Evolutionary conservation across 2,113 vertebrate species (phyloP).

Genomic region (Phyllostomus discolor): DNA sequence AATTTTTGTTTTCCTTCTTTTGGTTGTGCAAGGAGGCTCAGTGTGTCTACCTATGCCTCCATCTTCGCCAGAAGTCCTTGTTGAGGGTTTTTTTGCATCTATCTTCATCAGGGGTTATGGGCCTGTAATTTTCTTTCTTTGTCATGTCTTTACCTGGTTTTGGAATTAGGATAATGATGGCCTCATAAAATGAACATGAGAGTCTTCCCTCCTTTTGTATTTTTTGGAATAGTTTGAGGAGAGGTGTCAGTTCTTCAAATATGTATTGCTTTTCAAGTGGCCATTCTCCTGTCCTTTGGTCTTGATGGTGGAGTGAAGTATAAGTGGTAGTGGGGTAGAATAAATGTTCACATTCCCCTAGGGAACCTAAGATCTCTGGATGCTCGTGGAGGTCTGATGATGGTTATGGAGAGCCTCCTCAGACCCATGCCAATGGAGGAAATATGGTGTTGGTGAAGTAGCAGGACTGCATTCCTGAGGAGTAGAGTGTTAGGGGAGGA

Average conservation of each 20-base stretch:
- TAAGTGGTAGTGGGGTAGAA: slow-evolving; percentile 46
- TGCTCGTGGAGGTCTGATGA: slow-evolving; percentile 77
- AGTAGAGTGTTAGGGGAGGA: not conserved
- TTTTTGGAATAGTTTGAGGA: too few species aligned
- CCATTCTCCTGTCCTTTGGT: slow-evolving; percentile 90
- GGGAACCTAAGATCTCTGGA: slow-evolving; percentile 85
- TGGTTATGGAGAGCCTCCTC: not conserved
- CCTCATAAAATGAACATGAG: too few species aligned
- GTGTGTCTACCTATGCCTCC: too few species aligned
- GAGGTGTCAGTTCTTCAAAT: not conserved
- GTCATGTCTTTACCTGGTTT: too few species aligned
- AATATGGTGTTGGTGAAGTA: not conserved
- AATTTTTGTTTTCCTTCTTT: too few species aligned
- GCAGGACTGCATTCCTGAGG: not conserved
- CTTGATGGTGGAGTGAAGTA: slow-evolving; percentile 77
- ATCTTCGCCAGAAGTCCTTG: too few species aligned
- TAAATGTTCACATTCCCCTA: slow-evolving; percentile 71
- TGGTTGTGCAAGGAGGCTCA: too few species aligned
- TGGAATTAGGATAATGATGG: too few species aligned
- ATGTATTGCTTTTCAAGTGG: slow-evolving; percentile 73
- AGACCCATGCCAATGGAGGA: not conserved
- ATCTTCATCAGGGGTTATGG: too few species aligned
- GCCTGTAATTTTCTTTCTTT: too few species aligned
- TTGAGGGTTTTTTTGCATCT: too few species aligned
- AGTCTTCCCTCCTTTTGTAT: too few species aligned